These are phyloP conservation scores for Leptopilina drosophilae DNA, from an alignment of 2,888 invertebrate species.

Conservation along the genomic window DNA sequence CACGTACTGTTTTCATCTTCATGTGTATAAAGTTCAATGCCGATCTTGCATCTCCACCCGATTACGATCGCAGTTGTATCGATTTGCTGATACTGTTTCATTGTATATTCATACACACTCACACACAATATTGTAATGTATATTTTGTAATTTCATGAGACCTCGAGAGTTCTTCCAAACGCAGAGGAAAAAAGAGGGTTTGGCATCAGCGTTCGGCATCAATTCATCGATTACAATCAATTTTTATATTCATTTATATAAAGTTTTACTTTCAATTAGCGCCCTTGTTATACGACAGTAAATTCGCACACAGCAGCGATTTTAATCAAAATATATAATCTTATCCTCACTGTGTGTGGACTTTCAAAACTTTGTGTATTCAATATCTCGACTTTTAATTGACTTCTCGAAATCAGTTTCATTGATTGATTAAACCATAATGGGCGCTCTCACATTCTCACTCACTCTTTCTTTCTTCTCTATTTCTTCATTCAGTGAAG, in stretches of 20 bases:
- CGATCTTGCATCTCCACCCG: constrained; percentile 9
- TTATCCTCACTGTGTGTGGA: not conserved
- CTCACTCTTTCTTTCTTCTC: no score
- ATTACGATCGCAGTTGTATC: constrained; percentile 33
- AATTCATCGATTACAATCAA: constrained; percentile 63
- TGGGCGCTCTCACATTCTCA: constrained; percentile 18
- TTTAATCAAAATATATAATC: constrained; percentile 3
- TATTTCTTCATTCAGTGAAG: no score
- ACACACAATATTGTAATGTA: constrained; percentile 8
- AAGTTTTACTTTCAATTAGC: constrained; percentile 68
- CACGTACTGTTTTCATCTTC: not conserved
- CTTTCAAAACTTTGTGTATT: not conserved
- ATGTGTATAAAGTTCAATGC: not conserved
- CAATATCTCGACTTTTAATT: constrained; percentile 61
- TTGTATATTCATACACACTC: constrained; percentile 31
- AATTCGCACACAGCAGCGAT: constrained; percentile 52
- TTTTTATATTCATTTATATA: constrained; percentile 60
- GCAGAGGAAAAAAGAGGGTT: not conserved
- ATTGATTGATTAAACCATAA: constrained; percentile 54
- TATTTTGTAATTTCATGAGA: constrained; percentile 48
- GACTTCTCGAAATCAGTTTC: constrained; percentile 66
- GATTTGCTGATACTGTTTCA: constrained; percentile 26
- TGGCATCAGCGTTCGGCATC: constrained; percentile 52
- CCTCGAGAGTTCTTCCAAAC: constrained; percentile 39
- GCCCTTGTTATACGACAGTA: constrained; percentile 57